Evolutionary conservation across 2,888 invertebrate species (phyloP), one percentile per base, ranked within the genome.

Genomic region (Hirtodrosophila trivittata): DNA sequence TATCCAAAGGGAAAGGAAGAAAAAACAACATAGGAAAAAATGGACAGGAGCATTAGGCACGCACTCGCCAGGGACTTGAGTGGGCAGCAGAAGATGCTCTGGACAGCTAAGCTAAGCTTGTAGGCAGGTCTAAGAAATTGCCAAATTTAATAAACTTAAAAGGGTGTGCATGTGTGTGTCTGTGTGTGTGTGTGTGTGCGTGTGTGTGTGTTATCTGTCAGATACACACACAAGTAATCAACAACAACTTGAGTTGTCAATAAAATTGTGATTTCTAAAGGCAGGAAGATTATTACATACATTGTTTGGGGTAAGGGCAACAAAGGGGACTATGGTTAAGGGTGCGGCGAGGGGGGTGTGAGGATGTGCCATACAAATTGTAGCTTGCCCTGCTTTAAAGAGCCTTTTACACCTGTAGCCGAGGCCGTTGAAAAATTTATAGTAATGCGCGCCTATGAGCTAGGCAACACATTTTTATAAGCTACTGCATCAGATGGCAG

Each of bases 101-200:
- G 66, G 56, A 59, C 66, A 62, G 52, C 37, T 9, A 25, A 39
- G 33, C 68, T 70, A 57, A 62, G 74, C 72, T 59, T 42, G 59
- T 72, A 65, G 56, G 64, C 65, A 65, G 66, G 63, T 65, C 77
- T 77, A 73, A 85, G 77, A 80, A 75, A 86, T 86, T 87, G 87
- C 73, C 71, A 86, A 86, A 87, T 87, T 86, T 87, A 87, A 86
- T 86, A 86, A 87, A 86, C 85, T 75, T 87, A 85, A 85, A 87
- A 86, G 87, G 87, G 81, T 87, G 66, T 72, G 66, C 47, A 42
- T 66, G 57, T 57, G 49, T 41, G 50, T 26, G 41, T 8, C 5
- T 21, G 52, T 73, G 60, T 54, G 58, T 32, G 30, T 54, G 51
- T 52, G 16, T 26, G 38, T 42, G 41, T 10, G 45, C 12, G 25